Evolutionary conservation across 2,113 vertebrate species (phyloP).

Genomic region (Ondatra zibethicus): DNA sequence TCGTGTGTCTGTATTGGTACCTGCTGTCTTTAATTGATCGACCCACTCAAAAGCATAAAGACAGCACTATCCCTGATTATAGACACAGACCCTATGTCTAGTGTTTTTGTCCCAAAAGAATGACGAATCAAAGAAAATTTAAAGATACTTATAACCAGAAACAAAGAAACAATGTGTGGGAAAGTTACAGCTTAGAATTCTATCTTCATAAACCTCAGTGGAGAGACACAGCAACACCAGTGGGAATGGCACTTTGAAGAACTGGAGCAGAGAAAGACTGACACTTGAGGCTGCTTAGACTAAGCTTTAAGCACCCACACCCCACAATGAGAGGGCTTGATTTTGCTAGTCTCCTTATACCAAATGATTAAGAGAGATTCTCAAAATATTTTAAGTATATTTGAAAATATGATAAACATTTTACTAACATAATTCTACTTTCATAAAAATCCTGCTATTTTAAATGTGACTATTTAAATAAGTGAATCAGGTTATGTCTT

Average conservation of each 20-base stretch:
- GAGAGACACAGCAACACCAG: neutral
- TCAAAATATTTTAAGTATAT: conserved; percentile 24
- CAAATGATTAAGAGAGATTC: neutral
- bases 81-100: neutral
- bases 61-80: neutral
- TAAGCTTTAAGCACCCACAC: neutral
- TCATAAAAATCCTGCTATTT: neutral
- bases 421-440: conserved; percentile 11
- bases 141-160: conserved; percentile 18
- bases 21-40: neutral
- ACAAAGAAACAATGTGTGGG: neutral
- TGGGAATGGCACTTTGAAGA: neutral
- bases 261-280: neutral
- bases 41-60: neutral
- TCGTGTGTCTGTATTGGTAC: neutral
- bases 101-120: neutral
- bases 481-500: conserved; percentile 21
- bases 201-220: neutral
- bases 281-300: neutral
- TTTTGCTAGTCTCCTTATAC: neutral
- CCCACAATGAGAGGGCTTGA: neutral
- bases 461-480: conserved; percentile 47
- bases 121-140: neutral
- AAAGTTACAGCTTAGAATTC: neutral
- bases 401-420: conserved; percentile 30